phyloP scores from a whole-genome alignment of 2,888 invertebrate species.

The Mesoligia furuncula region DNA sequence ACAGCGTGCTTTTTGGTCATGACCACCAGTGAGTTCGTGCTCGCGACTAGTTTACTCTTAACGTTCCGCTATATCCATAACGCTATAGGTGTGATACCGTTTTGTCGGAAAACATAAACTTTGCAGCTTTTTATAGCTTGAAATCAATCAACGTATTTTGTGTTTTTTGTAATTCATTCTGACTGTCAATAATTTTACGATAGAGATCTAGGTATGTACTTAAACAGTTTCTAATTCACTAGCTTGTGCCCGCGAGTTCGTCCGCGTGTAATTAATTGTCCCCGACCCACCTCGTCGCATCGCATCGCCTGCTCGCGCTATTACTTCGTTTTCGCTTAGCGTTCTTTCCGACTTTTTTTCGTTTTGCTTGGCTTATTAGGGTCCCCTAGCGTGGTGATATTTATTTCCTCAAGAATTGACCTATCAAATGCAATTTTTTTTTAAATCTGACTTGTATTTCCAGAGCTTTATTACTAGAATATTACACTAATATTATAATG shows the following conservation, averaged over 20 bases:
- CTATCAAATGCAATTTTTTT: not conserved
- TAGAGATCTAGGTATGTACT: slow-evolving; percentile 24
- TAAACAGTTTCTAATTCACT: not conserved
- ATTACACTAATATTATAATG: too few relatives aligned
- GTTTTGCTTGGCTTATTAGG: not conserved
- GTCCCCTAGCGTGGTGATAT: not conserved
- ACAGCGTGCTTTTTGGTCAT: too few relatives aligned
- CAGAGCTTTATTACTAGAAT: not conserved
- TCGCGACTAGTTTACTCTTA: too few relatives aligned
- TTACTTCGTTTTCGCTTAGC: not conserved
- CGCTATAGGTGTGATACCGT: slow-evolving; percentile 20
- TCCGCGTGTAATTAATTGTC: not conserved
- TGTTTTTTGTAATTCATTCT: not conserved
- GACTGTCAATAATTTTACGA: slow-evolving; percentile 15
- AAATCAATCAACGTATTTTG: slow-evolving; percentile 21
- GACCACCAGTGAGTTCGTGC: too few relatives aligned
- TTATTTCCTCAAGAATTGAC: not conserved
- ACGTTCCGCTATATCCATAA: slow-evolving; percentile 5
- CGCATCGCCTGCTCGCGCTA: not conserved
- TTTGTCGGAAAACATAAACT: slow-evolving; percentile 28
- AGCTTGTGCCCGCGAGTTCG: not conserved
- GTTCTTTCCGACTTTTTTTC: not conserved
- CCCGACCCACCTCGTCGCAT: not conserved
- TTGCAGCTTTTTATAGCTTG: slow-evolving; percentile 15
- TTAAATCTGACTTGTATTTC: not conserved